Conservation (phyloP, 2,797 vertebrate genomes). For the Thunnus albacares region DNA sequence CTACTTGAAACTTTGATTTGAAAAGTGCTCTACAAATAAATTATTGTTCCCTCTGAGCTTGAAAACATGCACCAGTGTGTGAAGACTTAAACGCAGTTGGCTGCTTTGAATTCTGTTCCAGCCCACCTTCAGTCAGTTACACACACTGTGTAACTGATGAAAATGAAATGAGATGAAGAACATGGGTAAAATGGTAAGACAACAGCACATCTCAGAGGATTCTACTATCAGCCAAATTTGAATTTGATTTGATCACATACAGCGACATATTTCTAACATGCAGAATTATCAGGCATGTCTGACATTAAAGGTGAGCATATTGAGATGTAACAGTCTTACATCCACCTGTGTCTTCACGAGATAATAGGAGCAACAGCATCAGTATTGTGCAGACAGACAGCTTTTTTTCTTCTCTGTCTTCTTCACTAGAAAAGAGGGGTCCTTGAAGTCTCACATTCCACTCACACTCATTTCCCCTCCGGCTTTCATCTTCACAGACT, state of each 20-base stretch:
- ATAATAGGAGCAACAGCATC: slow-evolving; percentile 23
- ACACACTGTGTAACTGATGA: slow-evolving; percentile 32
- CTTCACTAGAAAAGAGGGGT: slow-evolving; percentile 41
- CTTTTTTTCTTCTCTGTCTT: slow-evolving; percentile 41
- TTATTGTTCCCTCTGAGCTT: slow-evolving; percentile 18
- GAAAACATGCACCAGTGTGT: slow-evolving; percentile 21
- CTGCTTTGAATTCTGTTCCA: slow-evolving; percentile 46
- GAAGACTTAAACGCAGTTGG: slow-evolving; percentile 33
- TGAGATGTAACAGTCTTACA: slow-evolving; percentile 12
- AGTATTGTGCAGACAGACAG: slow-evolving; percentile 12
- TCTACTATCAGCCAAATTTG: not conserved
- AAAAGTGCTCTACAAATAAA: slow-evolving; percentile 40
- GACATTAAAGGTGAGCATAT: not conserved
- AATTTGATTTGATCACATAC: slow-evolving; percentile 3
- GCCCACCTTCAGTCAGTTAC: slow-evolving; percentile 43
- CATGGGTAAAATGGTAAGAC: slow-evolving; percentile 24
- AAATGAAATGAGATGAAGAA: slow-evolving; percentile 51
- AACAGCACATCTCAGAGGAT: slow-evolving; percentile 11
- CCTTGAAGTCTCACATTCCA: slow-evolving; percentile 47
- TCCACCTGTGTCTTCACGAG: slow-evolving; percentile 36
- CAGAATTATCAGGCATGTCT: not conserved
- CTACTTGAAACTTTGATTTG: slow-evolving; percentile 27
- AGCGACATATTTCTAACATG: slow-evolving; percentile 12
- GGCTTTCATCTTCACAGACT: slow-evolving; percentile 70
- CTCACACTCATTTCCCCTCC: slow-evolving; percentile 57